Conservation (phyloP, 2,888 invertebrate species). For the Teleogryllus oceanicus region DNA sequence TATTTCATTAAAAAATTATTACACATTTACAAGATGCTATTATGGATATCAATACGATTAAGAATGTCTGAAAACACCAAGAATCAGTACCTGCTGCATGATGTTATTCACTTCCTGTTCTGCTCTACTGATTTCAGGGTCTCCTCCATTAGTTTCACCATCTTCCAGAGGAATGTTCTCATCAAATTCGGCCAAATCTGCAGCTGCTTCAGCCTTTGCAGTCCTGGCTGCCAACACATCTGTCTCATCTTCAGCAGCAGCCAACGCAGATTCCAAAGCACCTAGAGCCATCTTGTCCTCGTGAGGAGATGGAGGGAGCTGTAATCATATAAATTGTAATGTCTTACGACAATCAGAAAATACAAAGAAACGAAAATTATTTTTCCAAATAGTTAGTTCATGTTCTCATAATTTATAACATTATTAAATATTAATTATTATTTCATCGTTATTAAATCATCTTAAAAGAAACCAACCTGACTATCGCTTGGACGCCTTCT, state of each 20-base stretch:
- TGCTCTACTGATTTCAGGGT: conserved; percentile 64
- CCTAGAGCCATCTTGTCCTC: conserved; percentile 62
- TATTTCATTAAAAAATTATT: too few species aligned
- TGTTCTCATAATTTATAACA: too few species aligned
- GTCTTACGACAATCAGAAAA: neutral
- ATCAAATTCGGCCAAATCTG: conserved; percentile 92
- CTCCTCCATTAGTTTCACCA: conserved; percentile 48
- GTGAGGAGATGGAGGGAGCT: conserved; percentile 36
- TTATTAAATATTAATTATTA: neutral
- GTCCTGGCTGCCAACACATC: conserved; percentile 88
- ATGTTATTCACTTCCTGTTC: conserved; percentile 69
- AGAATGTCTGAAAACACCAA: neutral
- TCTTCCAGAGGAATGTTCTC: conserved; percentile 88
- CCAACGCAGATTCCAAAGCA: conserved; percentile 75
- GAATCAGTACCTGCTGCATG: conserved; percentile 61
- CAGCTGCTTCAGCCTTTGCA: conserved; percentile 84
- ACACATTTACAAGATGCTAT: too few species aligned
- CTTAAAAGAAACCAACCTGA: conserved; percentile 24
- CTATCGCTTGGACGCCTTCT: conserved; percentile 46
- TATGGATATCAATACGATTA: too few species aligned
- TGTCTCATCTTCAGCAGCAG: conserved; percentile 90
- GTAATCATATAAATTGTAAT: neutral
- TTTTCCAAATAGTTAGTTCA: too few species aligned
- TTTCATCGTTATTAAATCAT: neutral
- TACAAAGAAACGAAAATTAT: neutral